Conservation (phyloP, 2,888 invertebrate species). For the Pogonocherus hispidulus region DNA sequence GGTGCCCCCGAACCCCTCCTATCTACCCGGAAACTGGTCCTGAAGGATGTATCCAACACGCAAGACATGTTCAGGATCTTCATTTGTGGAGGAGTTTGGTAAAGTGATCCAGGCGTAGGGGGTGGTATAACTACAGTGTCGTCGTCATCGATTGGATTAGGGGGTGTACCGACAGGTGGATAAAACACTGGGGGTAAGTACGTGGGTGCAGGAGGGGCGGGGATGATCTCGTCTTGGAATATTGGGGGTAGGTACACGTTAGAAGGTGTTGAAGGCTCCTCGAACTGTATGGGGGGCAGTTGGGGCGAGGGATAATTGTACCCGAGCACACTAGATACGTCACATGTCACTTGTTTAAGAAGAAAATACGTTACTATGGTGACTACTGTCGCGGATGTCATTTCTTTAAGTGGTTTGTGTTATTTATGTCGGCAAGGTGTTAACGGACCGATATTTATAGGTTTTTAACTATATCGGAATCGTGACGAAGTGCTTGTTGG, state of each 20-base stretch:
- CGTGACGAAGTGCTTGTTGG: conserved; percentile 45
- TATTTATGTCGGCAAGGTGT: neutral
- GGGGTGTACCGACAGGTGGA: conserved; percentile 48
- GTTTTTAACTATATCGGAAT: conserved; percentile 43
- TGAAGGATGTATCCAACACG: conserved; percentile 63
- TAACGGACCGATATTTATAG: conserved; percentile 44
- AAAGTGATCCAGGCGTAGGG: conserved; percentile 46
- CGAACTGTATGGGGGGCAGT: conserved; percentile 52
- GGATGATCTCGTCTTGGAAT: conserved; percentile 48
- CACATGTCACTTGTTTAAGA: conserved; percentile 14
- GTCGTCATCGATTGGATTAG: conserved; percentile 45
- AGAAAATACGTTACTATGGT: neutral
- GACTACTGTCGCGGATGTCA: conserved; percentile 4
- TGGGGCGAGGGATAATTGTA: conserved; percentile 59
- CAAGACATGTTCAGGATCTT: conserved; percentile 65
- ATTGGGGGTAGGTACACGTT: conserved; percentile 55
- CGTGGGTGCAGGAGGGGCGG: conserved; percentile 42
- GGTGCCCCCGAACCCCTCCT: conserved; percentile 36
- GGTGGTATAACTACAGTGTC: conserved; percentile 54
- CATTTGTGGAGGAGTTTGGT: conserved; percentile 51
- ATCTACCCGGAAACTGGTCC: conserved; percentile 55
- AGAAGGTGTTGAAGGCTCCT: conserved; percentile 53
- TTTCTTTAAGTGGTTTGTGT: conserved; percentile 3
- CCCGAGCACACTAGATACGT: conserved; percentile 40
- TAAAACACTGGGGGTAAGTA: conserved; percentile 54